These are phyloP conservation scores for Anthonomus grandis DNA, from an alignment of 1,140 invertebrate species.

Conservation along the genomic window DNA sequence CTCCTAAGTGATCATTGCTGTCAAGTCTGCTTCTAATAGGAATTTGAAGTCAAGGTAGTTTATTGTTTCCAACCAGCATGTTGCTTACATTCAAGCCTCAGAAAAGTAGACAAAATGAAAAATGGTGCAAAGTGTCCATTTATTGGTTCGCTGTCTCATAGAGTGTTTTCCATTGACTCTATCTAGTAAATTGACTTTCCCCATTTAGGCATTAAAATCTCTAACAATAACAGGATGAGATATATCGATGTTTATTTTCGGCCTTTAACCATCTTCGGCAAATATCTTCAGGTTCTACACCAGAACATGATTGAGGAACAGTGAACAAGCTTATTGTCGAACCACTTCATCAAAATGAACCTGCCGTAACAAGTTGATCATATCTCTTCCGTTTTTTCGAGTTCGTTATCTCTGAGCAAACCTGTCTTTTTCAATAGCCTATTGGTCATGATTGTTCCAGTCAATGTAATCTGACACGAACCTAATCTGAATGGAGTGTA, in stretches of 20 bases:
- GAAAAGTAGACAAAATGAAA: not conserved
- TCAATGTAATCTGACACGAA: not conserved
- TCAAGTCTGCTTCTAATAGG: not conserved
- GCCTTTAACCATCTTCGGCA: slow-evolving; percentile 5
- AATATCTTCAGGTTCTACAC: not conserved
- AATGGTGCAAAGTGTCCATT: not conserved
- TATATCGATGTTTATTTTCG: not conserved
- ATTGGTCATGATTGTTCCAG: not conserved
- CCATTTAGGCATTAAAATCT: not conserved
- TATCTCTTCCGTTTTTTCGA: not conserved
- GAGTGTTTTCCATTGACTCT: too few relatives aligned
- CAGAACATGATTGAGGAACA: not conserved
- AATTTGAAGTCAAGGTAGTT: not conserved
- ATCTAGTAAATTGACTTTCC: not conserved
- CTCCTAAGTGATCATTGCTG: not conserved
- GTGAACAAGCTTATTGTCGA: not conserved
- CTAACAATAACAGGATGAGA: not conserved
- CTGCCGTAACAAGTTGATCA: not conserved
- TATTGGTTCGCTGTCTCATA: too few relatives aligned
- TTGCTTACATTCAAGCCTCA: not conserved
- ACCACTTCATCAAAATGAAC: not conserved
- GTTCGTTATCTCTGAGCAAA: not conserved
- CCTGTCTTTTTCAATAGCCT: not conserved
- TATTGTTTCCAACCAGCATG: not conserved
- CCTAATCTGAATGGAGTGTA: not conserved